Conservation (phyloP, 2,113 vertebrate genomes). For the Pteruthius melanotis region DNA sequence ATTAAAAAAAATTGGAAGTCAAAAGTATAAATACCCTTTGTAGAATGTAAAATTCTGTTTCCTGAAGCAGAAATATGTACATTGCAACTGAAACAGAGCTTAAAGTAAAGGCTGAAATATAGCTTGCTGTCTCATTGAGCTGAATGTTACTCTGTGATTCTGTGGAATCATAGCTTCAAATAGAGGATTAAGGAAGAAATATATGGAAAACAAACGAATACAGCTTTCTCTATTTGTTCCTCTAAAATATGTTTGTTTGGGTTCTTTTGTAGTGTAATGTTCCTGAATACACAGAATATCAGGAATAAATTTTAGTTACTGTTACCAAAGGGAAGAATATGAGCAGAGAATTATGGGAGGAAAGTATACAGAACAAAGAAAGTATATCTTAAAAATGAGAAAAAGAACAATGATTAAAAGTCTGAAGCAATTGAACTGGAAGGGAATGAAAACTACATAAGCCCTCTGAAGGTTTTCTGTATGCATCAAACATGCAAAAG, state of each 20-base stretch:
- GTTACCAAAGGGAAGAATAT: background rate
- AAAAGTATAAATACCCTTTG: background rate
- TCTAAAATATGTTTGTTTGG: background rate
- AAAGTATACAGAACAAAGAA: background rate
- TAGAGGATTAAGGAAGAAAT: background rate
- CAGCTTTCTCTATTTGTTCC: background rate
- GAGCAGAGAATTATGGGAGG: background rate
- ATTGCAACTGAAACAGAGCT: background rate
- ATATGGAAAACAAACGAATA: background rate
- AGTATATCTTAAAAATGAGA: background rate
- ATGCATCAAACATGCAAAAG: background rate
- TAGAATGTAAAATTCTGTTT: background rate
- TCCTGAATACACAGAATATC: background rate
- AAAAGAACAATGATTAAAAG: background rate
- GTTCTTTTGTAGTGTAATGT: background rate
- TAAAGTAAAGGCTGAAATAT: background rate
- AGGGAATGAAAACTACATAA: background rate
- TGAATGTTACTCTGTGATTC: background rate
- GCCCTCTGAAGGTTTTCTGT: background rate
- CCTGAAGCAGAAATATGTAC: background rate
- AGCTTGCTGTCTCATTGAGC: background rate
- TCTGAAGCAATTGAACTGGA: background rate
- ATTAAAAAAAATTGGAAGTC: background rate
- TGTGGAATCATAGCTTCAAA: background rate
- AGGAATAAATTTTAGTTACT: background rate